Base-by-base conservation (phyloP, 2,113 vertebrate species). In the Plectropomus leopardus region DNA sequence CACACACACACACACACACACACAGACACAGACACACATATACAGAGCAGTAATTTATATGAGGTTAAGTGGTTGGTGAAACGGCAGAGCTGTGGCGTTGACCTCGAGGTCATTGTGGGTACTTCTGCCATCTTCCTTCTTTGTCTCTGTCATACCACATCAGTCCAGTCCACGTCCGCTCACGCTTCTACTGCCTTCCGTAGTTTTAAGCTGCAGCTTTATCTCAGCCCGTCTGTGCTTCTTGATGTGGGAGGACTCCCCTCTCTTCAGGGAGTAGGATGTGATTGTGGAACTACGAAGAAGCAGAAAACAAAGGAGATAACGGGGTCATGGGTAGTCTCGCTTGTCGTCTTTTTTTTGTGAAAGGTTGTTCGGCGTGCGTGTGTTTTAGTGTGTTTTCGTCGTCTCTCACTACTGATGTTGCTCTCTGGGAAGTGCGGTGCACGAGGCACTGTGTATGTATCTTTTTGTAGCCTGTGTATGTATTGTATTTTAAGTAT, bases 11-110 rank as follows among this genome's bases (percentile, higher is more conserved):
- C 72, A 54, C 65, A 81, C 60, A 68, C 78, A 72, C 53, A 76
- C 0, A 45, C 69, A 42, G 66, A 40, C 71, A 76, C 60, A 61
- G 45, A 61, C 57, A 53, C 54, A 80, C 54, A 10, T 40, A 66
- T 59, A 83, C 45, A 72, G 0, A 36, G 65, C 5, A 70, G 87
- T 87, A 44, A 91, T 89, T 89, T 85, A 84, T 86, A 55, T 70
- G 67, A 76, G 75, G 89, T 89, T 89, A 91, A 93, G 82, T 66
- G 78, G 58, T 36, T 69, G 86, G 86, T 93, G 81, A 84, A 54
- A 80, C 69, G 78, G 80, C 76, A 65, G 53, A 78, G 78, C 66
- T 82, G 79, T 71, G 34, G 63, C 7, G 51, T 72, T 86, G 88
- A 90, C 88, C 89, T 59, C 21, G 3, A 77, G 88, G 85, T 86